phyloP scores from a whole-genome alignment of 2,113 vertebrate genomes.

The Henicopernis longicauda region DNA sequence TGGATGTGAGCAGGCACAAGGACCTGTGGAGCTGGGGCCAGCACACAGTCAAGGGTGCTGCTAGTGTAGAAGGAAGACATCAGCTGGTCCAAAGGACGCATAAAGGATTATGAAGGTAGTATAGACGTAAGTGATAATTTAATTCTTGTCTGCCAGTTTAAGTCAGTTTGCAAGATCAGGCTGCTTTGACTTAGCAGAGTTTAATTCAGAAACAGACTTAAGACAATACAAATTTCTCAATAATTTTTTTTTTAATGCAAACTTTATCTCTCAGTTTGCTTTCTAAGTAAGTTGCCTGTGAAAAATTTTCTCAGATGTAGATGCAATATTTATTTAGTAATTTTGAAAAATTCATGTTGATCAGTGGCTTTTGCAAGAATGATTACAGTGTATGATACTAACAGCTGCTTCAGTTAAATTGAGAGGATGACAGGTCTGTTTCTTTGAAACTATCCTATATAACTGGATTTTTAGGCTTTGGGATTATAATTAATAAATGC shows the following conservation, averaged over 20 bases:
- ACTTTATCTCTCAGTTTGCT: background rate
- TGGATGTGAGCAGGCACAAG: background rate
- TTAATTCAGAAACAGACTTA: background rate
- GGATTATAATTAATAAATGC: background rate
- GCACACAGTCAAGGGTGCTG: background rate
- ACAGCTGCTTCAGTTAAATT: background rate
- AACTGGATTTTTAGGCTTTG: background rate
- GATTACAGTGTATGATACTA: background rate
- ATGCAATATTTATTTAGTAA: background rate
- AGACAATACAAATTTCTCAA: background rate
- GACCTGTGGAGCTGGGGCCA: background rate
- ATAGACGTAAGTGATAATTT: background rate
- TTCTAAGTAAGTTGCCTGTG: background rate
- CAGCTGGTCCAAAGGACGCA: background rate
- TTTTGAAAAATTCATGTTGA: background rate
- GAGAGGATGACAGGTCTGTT: background rate
- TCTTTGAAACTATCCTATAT: background rate
- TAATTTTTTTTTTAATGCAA: background rate
- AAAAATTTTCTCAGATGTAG: background rate
- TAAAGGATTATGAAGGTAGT: background rate
- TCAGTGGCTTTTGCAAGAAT: background rate
- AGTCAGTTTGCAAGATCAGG: background rate
- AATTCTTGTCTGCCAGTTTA: background rate
- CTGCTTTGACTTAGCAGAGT: background rate
- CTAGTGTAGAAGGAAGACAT: background rate